Conservation (phyloP, 2,797 vertebrate genomes). For the Psittacula derbiana region DNA sequence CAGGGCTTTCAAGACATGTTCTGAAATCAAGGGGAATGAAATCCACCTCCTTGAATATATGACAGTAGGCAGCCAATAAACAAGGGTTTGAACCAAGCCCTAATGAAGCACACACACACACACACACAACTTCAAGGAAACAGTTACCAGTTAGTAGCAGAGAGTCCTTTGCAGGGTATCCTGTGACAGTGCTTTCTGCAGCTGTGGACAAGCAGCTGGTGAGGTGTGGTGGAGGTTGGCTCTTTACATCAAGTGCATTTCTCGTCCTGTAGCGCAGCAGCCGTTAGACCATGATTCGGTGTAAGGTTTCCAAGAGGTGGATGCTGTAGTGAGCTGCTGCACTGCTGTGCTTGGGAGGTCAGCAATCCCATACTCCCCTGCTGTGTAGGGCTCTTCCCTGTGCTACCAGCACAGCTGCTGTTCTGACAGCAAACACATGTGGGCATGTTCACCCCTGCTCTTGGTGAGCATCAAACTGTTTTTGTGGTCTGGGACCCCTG, state of each 20-base stretch:
- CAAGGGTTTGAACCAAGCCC: neutral
- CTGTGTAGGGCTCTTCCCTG: neutral
- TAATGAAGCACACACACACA: neutral
- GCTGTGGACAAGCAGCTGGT: neutral
- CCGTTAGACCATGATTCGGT: fast-evolving
- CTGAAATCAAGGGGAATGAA: neutral
- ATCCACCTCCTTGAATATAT: neutral
- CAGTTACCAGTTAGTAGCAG: neutral
- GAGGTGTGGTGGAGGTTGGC: neutral
- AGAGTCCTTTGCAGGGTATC: neutral
- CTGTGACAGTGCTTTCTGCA: neutral
- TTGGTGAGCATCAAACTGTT: neutral
- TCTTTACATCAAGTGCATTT: fast-evolving
- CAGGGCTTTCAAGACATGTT: neutral
- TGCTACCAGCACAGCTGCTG: neutral
- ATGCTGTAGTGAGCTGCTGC: neutral
- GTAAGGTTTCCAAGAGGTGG: neutral
- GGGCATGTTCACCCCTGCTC: neutral
- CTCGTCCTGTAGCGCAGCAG: neutral
- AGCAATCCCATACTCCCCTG: neutral
- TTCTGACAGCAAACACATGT: fast-evolving
- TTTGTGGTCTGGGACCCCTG: neutral
- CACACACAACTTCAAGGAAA: neutral
- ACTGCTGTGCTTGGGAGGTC: neutral
- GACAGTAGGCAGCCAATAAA: neutral